These are phyloP conservation scores for Arbacia lixula DNA, from an alignment of 53 echinoderm and acorn worm species.

Conservation along the genomic window DNA sequence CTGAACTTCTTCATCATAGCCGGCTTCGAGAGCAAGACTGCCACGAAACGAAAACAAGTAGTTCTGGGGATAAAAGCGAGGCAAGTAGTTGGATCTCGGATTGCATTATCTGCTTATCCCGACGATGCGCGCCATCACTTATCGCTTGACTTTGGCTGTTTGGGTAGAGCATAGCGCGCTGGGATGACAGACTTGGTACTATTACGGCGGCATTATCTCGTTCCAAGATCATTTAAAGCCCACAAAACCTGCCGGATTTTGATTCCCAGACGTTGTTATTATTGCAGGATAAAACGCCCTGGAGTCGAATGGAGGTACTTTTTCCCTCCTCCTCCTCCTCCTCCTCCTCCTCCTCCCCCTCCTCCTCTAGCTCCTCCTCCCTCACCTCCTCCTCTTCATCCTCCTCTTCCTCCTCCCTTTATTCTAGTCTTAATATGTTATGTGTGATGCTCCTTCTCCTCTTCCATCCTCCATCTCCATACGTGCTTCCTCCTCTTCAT, in stretches of 20 bases:
- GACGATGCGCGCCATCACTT: constrained; percentile 26
- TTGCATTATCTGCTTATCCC: constrained; percentile 39
- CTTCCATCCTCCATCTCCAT: too few relatives aligned
- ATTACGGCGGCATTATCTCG: constrained; percentile 37
- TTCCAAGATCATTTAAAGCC: constrained; percentile 17
- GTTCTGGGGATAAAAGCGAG: constrained; percentile 15
- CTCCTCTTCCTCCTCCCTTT: too few relatives aligned
- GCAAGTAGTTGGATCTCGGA: constrained; percentile 4
- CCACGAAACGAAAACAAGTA: constrained; percentile 41
- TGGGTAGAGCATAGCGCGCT: neutral
- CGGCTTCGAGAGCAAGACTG: constrained; percentile 13
- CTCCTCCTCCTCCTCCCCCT: too few relatives aligned
- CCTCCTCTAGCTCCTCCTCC: too few relatives aligned
- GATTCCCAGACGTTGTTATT: constrained; percentile 28
- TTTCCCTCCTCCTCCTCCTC: too few relatives aligned
- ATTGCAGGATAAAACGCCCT: constrained; percentile 16
- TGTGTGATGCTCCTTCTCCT: too few relatives aligned
- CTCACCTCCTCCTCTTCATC: too few relatives aligned
- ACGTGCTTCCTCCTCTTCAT: too few relatives aligned
- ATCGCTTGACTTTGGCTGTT: constrained; percentile 40
- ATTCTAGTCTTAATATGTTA: too few relatives aligned
- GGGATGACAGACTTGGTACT: constrained; percentile 37
- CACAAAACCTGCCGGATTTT: constrained; percentile 30
- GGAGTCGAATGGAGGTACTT: too few relatives aligned
- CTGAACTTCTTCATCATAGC: too few relatives aligned